Evolutionary conservation across 2,113 vertebrate genomes (phyloP), one percentile per base, ranked within the genome.

Genomic region (Pomatostomus ruficeps): DNA sequence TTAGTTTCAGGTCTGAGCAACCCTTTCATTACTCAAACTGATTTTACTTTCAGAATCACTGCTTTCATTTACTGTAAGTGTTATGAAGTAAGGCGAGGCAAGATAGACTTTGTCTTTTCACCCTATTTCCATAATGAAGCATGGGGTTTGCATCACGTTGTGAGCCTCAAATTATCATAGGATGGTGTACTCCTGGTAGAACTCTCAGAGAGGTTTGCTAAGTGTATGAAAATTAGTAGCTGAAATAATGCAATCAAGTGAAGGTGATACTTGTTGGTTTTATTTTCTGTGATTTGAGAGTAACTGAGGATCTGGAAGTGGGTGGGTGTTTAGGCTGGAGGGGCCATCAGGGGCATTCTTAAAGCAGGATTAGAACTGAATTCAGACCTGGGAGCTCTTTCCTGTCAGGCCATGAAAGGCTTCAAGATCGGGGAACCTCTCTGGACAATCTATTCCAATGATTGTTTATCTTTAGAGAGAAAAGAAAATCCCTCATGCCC

Each of bases 21-120:
- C 16, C 16, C 14, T 77, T 76, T 85, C 7, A 25, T n/a, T 82
- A 73, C 12, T 33, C 33, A 42, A 49, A n/a, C 11, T 52, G n/a
- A 51, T 66, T 65, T 82, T 51, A 26, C 13, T 89, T 74, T 52
- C 10, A 85, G 40, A 85, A 31, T 81, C 7, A 10, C 33, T 68
- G 48, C 61, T 83, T 57, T 68, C 5, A 35, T 54, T 81, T 35
- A 43, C 36, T 74, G 73, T 4, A 57, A 58, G 48, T 51, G 28
- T 61, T 80, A 45, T 1, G 0, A 0, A 36, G n/a, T 57, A 29
- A 86, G 23, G 7, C 61, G 14, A 7, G 38, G 26, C 11, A 59
- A 71, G 57, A 29, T 38, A 9, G 19, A 58, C 0, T 45, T 0
- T 13, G 13, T 65, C 2, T 75, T 75, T 72, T 65, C 9, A 40